Base-by-base conservation (phyloP, 2,888 invertebrate species). In the Epinotia bilunana region DNA sequence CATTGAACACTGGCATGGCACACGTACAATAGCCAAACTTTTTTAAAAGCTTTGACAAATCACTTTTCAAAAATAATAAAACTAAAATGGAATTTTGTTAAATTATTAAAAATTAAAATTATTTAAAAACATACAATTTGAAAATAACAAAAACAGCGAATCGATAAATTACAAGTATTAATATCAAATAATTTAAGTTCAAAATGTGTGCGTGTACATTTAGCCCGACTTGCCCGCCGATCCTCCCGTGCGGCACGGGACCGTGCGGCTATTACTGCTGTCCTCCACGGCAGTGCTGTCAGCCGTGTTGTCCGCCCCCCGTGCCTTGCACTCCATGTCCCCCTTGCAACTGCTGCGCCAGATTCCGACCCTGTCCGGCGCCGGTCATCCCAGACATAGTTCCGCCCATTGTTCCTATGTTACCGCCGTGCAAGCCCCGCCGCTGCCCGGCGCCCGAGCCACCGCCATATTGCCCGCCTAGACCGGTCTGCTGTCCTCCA, bases 261-360 rank as follows among this genome's bases (percentile, higher is more conserved):
- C 84, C 86, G 2, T 93, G 92, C 72, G 76, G 75, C 1, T 86
- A 81, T 75, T 85, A 88, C 18, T 94, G 94, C 80, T 88, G 91
- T 11, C 85, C 86, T 7, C 94, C 94, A 23, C 83, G 86, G 1
- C 86, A 87, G 11, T 89, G 91, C 76, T 88, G 87, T 71, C 88
- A 90, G 84, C 90, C 93, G 2, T 91, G 90, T 78, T 90, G 90
- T 76, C 90, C 90, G 0, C 90, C 94, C 33, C 89, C 91, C 58
- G 80, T 85, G 67, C 90, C 92, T 0, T 90, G 94, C 82, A 89
- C 94, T 62, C 91, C 93, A 13, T 92, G 91, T 76, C 92, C 92
- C 0, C 89, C 90, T 5, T 94, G 94, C 80, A 86, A 68, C 58
- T 94, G 93, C 81, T 83, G 78, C 43, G 89, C 92, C 7, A 79